Conservation (phyloP, 2,797 vertebrate genomes). For the Oreochromis mossambicus region DNA sequence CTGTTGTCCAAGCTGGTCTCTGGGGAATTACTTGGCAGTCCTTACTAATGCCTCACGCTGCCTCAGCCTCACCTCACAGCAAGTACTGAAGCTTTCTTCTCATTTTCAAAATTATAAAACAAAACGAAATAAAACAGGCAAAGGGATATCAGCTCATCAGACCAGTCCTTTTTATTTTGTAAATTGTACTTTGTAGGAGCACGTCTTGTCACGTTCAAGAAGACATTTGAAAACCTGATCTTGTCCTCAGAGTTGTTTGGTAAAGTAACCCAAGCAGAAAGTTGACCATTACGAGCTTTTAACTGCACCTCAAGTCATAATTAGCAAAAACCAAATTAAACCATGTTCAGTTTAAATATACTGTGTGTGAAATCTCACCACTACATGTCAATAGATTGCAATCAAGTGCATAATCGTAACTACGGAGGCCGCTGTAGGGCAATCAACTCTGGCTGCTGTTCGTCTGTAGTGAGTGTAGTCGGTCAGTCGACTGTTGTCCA, state of each 20-base stretch:
- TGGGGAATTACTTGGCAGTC: slow-evolving; percentile 94
- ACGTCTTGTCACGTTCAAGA: background rate
- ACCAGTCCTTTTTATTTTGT: background rate
- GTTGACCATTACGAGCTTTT: background rate
- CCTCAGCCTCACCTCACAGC: slow-evolving; percentile 85
- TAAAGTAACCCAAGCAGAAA: background rate
- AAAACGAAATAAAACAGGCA: background rate
- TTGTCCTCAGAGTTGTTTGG: background rate
- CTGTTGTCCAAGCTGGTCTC: slow-evolving; percentile 97
- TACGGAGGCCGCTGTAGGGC: accelerated
- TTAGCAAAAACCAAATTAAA: background rate
- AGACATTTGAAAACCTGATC: background rate
- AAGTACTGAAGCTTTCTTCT: slow-evolving; percentile 53
- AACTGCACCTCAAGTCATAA: background rate
- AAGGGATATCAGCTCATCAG: background rate
- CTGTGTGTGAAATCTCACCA: background rate
- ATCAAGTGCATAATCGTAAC: background rate
- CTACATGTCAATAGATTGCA: background rate
- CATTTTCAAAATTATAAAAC: background rate
- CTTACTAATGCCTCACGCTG: slow-evolving; percentile 93
- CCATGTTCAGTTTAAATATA: background rate
- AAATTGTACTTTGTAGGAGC: background rate
- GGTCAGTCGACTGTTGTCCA: background rate
- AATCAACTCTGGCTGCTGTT: background rate
- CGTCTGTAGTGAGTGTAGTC: background rate